phyloP scores from a whole-genome alignment of 2,888 invertebrate species.

The Agriotes lineatus region DNA sequence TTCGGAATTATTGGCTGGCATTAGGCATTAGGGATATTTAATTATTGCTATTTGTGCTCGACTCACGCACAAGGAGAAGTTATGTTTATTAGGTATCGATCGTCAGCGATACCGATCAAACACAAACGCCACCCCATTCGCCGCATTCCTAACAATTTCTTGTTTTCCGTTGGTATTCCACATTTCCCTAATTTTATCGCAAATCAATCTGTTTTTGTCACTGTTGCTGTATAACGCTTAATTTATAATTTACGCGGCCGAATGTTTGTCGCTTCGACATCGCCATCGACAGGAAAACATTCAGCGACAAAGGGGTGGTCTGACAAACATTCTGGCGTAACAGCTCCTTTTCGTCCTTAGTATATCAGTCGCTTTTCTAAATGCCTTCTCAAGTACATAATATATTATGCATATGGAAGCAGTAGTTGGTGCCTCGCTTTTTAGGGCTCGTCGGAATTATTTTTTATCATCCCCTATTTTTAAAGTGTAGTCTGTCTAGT shows the following conservation, averaged over 20 bases:
- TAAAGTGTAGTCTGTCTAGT: conserved; percentile 32
- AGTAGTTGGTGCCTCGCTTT: conserved; percentile 27
- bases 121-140: background rate
- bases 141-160: background rate
- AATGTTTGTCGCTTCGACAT: conserved; percentile 15
- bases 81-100: conserved; percentile 16
- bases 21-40: conserved; percentile 17
- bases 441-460: conserved; percentile 24
- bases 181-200: background rate
- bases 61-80: background rate
- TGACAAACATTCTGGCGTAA: conserved; percentile 20
- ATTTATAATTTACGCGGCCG: background rate
- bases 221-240: background rate
- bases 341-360: conserved; percentile 3
- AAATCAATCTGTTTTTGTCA: background rate
- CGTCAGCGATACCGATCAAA: background rate
- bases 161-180: background rate
- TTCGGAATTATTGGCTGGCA: background rate
- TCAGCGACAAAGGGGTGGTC: conserved; percentile 9
- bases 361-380: conserved; percentile 28
- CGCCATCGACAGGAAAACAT: conserved; percentile 25
- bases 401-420: conserved; percentile 38
- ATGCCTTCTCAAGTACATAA: conserved; percentile 35
- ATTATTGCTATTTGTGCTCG: conserved; percentile 4
- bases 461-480: conserved; percentile 38